A percentile compares a stretch with the other conserved stretches of the same genome.
Conservation (phyloP, 2,888 invertebrate species). For the Pheosia gnoma region DNA sequence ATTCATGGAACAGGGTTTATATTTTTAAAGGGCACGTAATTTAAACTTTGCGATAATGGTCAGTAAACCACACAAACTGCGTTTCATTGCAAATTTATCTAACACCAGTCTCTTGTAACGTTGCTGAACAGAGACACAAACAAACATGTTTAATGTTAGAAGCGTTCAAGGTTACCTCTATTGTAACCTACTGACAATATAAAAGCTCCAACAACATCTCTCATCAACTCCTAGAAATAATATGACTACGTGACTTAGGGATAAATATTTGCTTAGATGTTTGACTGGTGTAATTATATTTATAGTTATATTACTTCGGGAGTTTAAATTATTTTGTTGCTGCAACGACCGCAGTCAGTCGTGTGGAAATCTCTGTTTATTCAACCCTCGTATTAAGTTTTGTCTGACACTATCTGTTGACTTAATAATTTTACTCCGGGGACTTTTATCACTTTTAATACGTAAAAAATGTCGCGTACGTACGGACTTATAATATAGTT, state of each 20-base stretch:
- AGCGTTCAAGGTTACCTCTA: conserved; percentile 10
- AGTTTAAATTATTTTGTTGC: background rate
- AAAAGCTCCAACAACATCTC: conserved; percentile 7
- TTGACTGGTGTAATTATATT: conserved; percentile 13
- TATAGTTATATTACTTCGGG: conserved; percentile 2
- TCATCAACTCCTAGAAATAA: conserved; percentile 10
- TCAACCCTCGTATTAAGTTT: conserved; percentile 16
- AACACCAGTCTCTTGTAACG: conserved; percentile 17
- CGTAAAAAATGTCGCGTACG: conserved; percentile 11
- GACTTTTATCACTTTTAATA: conserved; percentile 14
- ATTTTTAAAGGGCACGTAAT: conserved; percentile 17
- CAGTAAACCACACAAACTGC: conserved; percentile 9
- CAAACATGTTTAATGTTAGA: conserved; percentile 9
- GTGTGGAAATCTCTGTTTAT: conserved; percentile 23
- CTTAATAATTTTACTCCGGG: conserved; percentile 13
- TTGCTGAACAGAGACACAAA: conserved; percentile 11
- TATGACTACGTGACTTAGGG: conserved; percentile 18
- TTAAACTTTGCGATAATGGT: conserved; percentile 12
- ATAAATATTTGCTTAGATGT: conserved; percentile 21
- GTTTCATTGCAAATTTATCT: conserved; percentile 24
- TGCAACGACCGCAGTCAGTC: conserved; percentile 15
- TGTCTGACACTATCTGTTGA: conserved; percentile 14
- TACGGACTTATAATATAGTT: conserved; percentile 9
- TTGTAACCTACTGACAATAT: conserved; percentile 2
- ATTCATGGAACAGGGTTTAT: background rate